Evolutionary conservation across 2,888 invertebrate species (phyloP), one percentile per base, ranked within the genome.

Genomic region (Brenthis hecate): DNA sequence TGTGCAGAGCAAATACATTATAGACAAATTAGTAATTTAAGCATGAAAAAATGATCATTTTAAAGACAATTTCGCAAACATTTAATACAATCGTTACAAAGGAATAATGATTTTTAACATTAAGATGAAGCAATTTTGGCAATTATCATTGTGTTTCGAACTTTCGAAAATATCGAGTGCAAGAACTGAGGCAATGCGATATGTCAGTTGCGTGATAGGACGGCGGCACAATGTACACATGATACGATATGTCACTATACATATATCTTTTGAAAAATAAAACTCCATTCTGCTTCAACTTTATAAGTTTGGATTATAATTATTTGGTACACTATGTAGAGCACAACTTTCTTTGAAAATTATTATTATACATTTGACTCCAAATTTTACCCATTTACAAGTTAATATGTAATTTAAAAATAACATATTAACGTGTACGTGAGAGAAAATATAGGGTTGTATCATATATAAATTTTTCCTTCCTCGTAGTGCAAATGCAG

Each of bases 181-280:
- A 56, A 14, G 56, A 13, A 48, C 66, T 51, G 63, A 66, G 64
- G 69, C 66, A 60, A 62, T 56, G 84, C 86, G 91, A 91, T 91
- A 91, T 91, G 92, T 88, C 75, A 76, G 83, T 87, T 85, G 85
- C 84, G 76, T 80, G 81, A 81, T 66, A 83, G 89, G 89, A 88
- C 89, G 89, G 89, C 85, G 82, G 81, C 81, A 84, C 54, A 56
- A 56, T 57, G 62, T 81, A 77, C 76, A 77, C 76, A 74, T 68
- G 74, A 74, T 74, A 70, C 78, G 81, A 83, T 83, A 82, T 82
- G 82, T 83, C 71, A 76, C 76, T 75, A 72, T 62, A 72, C 57
- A 77, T 77, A 76, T 72, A 77, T 76, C 69, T 66, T 58, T 79
- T 78, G 73, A 74, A 78, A 81, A 79, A 80, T 80, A 79, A 43